Base-by-base conservation (phyloP, 1,140 invertebrate genomes). In the Eciton burchellii region DNA sequence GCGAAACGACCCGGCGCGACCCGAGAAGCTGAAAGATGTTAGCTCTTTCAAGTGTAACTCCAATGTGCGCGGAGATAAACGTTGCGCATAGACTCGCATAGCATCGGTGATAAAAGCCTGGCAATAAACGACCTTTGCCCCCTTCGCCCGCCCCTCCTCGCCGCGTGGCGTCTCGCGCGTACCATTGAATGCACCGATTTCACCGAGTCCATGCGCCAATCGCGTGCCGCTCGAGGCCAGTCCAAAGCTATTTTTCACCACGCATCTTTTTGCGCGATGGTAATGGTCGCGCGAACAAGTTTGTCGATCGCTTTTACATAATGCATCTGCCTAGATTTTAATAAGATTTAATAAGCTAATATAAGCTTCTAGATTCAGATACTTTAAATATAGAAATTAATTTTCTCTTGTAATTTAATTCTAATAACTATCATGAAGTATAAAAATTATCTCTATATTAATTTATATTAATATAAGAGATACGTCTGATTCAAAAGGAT, bases 21-120 rank as follows among this genome's bases (percentile, higher is more conserved):
- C 2, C 62, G 73, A 68, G 66, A 77, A 77, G 62, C 59, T 76
- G 73, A 54, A 29, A n/a, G n/a, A 52, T 52, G 60, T 66, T 41
- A 19, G 19, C n/a, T n/a, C n/a, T n/a, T n/a, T n/a, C n/a, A n/a
- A n/a, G n/a, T n/a, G n/a, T n/a, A n/a, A n/a, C n/a, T n/a, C n/a
- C n/a, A n/a, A n/a, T n/a, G n/a, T n/a, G n/a, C n/a, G n/a, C n/a
- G n/a, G n/a, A n/a, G n/a, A n/a, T n/a, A n/a, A n/a, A n/a, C n/a
- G n/a, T n/a, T n/a, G n/a, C n/a, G n/a, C n/a, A n/a, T n/a, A n/a
- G n/a, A n/a, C n/a, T n/a, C n/a, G n/a, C n/a, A 35, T 35, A 6
- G 35, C 35, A 62, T 66, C n/a, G 60, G n/a, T 54, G 49, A 56
- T 77, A 77, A 77, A 77, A 47, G 43, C 52, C 47, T n/a, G n/a